Percentiles rank a stretch among this genome's conserved stretches.
Conservation (phyloP, 2,797 vertebrate species). For the Aplochiton taeniatus region DNA sequence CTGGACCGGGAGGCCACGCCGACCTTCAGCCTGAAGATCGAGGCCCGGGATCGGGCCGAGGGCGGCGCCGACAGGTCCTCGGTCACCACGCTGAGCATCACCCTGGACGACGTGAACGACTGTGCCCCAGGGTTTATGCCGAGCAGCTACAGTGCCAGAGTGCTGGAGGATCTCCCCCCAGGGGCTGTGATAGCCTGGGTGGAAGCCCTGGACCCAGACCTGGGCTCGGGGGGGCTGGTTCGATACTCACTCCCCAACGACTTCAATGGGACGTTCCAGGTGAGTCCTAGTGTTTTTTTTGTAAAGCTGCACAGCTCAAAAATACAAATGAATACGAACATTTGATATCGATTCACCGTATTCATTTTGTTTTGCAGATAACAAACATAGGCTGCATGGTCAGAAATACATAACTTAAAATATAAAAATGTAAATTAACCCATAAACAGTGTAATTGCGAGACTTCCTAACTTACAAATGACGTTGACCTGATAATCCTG, state of each 20-base stretch:
- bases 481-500: too few species aligned
- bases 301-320: too few species aligned
- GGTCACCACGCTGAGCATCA: constrained; percentile 82
- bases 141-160: constrained; percentile 83
- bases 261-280: constrained; percentile 88
- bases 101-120: constrained; percentile 92
- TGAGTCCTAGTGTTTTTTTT: constrained; percentile 21
- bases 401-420: too few species aligned
- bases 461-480: too few species aligned
- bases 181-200: constrained; percentile 90
- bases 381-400: too few species aligned
- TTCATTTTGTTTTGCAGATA: too few species aligned
- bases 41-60: constrained; percentile 87
- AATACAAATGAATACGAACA: too few species aligned
- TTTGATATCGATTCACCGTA: too few species aligned
- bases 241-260: constrained; percentile 85
- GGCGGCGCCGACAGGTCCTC: constrained; percentile 83
- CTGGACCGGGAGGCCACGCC: constrained; percentile 86
- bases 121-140: constrained; percentile 91
- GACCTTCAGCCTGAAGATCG: constrained; percentile 82
- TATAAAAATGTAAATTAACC: too few species aligned
- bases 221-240: constrained; percentile 86
- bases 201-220: constrained; percentile 88
- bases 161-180: constrained; percentile 90
- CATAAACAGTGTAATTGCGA: too few species aligned